A percentile compares a stretch with the other conserved stretches of the same genome.
phyloP scores from a whole-genome alignment of 2,113 vertebrate species.

The Ceratotherium simum region DNA sequence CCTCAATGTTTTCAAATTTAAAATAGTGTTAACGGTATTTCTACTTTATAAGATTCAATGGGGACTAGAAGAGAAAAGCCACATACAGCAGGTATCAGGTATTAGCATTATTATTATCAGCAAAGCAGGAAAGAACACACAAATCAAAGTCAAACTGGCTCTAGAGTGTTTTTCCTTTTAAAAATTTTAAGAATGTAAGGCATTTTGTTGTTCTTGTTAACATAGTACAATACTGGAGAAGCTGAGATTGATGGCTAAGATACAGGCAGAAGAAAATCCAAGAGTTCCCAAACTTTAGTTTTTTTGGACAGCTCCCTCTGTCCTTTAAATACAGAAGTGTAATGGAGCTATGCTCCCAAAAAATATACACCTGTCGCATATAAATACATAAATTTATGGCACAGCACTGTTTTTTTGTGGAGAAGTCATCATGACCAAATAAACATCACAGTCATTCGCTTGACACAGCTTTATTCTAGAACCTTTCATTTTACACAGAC shows the following conservation, averaged over 20 bases:
- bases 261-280: neutral
- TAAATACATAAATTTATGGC: neutral
- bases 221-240: neutral
- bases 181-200: neutral
- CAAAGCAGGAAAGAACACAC: neutral
- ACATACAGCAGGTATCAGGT: neutral
- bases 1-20: neutral
- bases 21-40: neutral
- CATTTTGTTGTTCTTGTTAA: neutral
- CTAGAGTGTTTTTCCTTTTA: neutral
- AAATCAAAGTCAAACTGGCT: neutral
- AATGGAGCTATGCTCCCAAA: neutral
- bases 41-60: neutral
- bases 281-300: neutral
- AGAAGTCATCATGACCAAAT: conserved; percentile 27
- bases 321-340: neutral
- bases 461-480: neutral
- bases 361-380: neutral
- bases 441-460: neutral
- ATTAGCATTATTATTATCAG: neutral
- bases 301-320: neutral
- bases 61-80: neutral
- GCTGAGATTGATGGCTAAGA: neutral
- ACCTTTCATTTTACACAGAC: neutral
- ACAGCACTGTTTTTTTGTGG: neutral